Percentiles rank a stretch among this genome's conserved stretches.
These are phyloP conservation scores for Argyrosomus japonicus DNA, from an alignment of 2,113 vertebrate genomes.

Conservation along the genomic window DNA sequence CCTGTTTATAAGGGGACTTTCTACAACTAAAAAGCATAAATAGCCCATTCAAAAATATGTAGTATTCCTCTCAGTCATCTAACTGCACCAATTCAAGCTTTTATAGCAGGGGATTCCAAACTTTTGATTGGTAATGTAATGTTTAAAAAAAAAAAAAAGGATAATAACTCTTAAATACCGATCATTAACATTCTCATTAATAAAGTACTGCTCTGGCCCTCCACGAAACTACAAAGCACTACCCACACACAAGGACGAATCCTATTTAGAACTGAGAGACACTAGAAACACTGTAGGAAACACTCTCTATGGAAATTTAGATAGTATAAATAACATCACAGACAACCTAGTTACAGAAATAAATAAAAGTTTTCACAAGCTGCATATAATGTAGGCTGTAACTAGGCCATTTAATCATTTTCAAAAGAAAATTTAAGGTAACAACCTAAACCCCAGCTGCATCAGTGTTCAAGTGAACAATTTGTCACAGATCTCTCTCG, in stretches of 20 bases:
- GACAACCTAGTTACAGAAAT: conserved; percentile 57
- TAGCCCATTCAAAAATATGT: background rate
- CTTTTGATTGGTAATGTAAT: no score
- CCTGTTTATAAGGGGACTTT: background rate
- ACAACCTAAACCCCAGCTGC: background rate
- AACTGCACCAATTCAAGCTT: no score
- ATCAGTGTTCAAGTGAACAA: background rate
- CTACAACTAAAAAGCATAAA: background rate
- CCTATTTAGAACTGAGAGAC: conserved; percentile 10
- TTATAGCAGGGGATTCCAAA: no score
- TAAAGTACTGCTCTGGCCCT: background rate
- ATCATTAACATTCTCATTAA: no score
- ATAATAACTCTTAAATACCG: background rate
- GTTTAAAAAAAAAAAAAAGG: no score
- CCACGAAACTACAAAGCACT: background rate
- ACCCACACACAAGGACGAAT: conserved; percentile 3
- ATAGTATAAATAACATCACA: conserved; percentile 45
- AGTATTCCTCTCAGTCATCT: background rate
- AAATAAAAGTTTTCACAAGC: conserved; percentile 25
- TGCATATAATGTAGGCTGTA: conserved; percentile 24
- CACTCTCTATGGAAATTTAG: conserved; percentile 23
- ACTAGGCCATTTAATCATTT: conserved; percentile 32
- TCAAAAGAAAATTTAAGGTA: conserved; percentile 3
- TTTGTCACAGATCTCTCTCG: conserved; percentile 3
- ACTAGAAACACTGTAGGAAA: conserved; percentile 18